Evolutionary conservation across 2,797 vertebrate species (phyloP).

Genomic region (Chloroceryle amazona): DNA sequence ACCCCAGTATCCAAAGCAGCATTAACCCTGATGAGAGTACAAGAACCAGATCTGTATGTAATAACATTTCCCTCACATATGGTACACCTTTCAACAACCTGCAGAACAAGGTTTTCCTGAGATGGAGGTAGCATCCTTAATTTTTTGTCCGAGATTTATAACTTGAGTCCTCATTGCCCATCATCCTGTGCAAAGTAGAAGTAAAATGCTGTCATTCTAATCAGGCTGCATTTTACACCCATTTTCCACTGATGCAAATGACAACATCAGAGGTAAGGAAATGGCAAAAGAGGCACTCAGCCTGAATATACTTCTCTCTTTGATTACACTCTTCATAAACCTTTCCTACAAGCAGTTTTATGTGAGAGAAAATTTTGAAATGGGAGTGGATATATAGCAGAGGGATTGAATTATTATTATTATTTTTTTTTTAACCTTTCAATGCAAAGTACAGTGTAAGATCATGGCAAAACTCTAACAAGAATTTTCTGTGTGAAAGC

Average conservation of each 20-base stretch:
- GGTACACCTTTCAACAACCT: not conserved
- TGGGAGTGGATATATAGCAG: not conserved
- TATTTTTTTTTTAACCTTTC: not conserved
- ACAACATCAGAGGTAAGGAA: not conserved
- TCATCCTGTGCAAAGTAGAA: not conserved
- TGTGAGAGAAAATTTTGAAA: not conserved
- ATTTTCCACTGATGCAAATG: not conserved
- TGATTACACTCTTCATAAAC: not conserved
- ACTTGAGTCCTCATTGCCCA: not conserved
- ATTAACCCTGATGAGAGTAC: not conserved
- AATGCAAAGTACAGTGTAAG: not conserved
- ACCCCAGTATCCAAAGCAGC: accelerated
- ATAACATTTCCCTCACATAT: not conserved
- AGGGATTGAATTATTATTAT: not conserved
- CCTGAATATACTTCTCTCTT: not conserved
- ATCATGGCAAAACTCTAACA: not conserved
- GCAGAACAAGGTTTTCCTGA: not conserved
- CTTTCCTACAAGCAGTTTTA: not conserved
- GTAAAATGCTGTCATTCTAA: not conserved
- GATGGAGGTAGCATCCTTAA: not conserved
- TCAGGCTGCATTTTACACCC: not conserved
- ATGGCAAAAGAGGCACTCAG: not conserved
- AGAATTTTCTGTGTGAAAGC: not conserved
- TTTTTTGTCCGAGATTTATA: not conserved
- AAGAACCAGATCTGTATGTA: not conserved